Base-by-base conservation (phyloP, 2,797 vertebrate genomes). In the Chaetophractus vellerosus region DNA sequence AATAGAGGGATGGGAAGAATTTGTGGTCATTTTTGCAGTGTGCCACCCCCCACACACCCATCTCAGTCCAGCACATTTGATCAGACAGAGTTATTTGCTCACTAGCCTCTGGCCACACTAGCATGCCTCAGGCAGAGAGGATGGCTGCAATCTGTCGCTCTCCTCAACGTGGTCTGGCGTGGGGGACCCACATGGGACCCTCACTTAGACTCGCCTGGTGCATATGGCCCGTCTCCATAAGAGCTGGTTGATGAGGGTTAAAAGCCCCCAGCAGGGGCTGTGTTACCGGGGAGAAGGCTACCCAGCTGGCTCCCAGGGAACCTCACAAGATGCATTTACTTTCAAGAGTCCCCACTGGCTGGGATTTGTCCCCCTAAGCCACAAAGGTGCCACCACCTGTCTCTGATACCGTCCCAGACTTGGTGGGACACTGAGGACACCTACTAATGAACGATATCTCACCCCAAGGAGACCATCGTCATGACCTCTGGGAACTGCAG, bases 381-480 rank as follows among this genome's bases (percentile, higher is more conserved):
- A 59, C 41, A 21, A 81, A 85, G 75, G 15, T 50, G 59, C 64
- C 59, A 31, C 19, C 2, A 26, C 72, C 15, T 57, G 69, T 75
- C 26, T 8, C 31, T 45, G 2, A 87, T 87, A 26, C 66, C 24
- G 23, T 59, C 48, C 24, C 31, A 12, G 36, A 61, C 19, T n/a
- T 31, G 9, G 48, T 88, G 38, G n/a, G n/a, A 81, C 48, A n/a
- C 36, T 26, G 7, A 57, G n/a, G 15, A 85, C 41, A 55, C 31
- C 55, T 83, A 48, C 38, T 55, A 38, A 57, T 74, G 8, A 36
- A 41, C 50, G 66, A 85, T 48, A 24, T 48, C 21, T 50, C 28
- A 72, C 10, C 45, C 55, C 48, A 9, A 74, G 50, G 82, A 95
- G 76, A 88, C 69, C 38, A 23, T 78, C 66, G 66, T 92, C 10